A percentile compares a stretch with the other conserved stretches of the same genome.
These are phyloP conservation scores for Dissostichus mawsoni DNA, from an alignment of 2,113 vertebrate genomes.

Conservation along the genomic window DNA sequence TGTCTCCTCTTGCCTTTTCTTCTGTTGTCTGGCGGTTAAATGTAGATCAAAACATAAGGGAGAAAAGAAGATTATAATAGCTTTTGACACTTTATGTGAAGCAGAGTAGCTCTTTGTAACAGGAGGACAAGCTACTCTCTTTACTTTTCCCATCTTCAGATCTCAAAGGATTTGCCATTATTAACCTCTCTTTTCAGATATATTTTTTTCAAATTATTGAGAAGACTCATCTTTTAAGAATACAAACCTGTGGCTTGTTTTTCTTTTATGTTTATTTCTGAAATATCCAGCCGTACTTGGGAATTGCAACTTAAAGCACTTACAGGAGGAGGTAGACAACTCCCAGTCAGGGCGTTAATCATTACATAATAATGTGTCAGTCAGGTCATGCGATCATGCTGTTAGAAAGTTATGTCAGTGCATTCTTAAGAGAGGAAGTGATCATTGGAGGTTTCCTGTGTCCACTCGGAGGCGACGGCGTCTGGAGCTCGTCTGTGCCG, in stretches of 20 bases:
- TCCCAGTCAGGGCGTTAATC: constrained; percentile 51
- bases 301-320: neutral
- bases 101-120: constrained; percentile 46
- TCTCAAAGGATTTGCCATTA: constrained; percentile 49
- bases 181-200: constrained; percentile 44
- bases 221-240: neutral
- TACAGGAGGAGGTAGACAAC: constrained; percentile 13
- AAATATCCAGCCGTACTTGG: neutral
- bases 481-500: constrained; percentile 24
- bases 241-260: constrained; percentile 39
- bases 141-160: constrained; percentile 38
- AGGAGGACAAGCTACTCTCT: constrained; percentile 26
- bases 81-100: constrained; percentile 67
- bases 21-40: constrained; percentile 61
- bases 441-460: constrained; percentile 74
- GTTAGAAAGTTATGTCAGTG: constrained; percentile 72
- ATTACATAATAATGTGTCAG: constrained; percentile 58
- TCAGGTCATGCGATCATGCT: constrained; percentile 52
- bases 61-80: constrained; percentile 58
- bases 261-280: constrained; percentile 1
- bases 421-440: constrained; percentile 76
- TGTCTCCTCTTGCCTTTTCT: constrained; percentile 39
- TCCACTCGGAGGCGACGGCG: constrained; percentile 22
- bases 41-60: constrained; percentile 74
- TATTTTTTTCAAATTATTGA: constrained; percentile 4